These are phyloP conservation scores for Megalops cyprinoides DNA, from an alignment of 2,797 vertebrate species.

Conservation along the genomic window DNA sequence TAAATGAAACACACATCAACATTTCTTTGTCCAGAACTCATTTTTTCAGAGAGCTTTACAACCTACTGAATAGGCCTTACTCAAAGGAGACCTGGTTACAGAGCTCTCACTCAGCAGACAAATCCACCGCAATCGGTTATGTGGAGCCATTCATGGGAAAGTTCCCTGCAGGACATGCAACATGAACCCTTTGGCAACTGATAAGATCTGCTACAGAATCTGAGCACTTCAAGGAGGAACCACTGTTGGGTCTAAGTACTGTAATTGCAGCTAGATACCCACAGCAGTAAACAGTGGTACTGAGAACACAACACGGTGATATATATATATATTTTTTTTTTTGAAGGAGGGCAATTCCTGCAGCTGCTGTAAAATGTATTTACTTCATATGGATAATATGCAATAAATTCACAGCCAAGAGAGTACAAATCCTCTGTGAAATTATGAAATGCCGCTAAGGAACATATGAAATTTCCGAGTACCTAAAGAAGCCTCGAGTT, in stretches of 20 bases:
- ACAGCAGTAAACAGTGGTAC: conserved; percentile 10
- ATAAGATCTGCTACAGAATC: conserved; percentile 26
- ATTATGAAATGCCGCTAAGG: no score
- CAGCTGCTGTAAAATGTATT: neutral
- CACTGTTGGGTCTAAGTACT: neutral
- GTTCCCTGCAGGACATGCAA: conserved; percentile 1
- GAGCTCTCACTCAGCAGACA: neutral
- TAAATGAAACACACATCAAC: no score
- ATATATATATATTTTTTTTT: neutral
- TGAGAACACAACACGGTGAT: neutral
- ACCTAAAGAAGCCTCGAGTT: neutral
- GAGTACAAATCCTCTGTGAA: neutral
- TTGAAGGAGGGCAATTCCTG: neutral
- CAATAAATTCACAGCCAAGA: neutral
- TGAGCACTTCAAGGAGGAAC: conserved; percentile 25
- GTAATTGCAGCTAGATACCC: conserved; percentile 1
- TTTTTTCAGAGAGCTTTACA: neutral
- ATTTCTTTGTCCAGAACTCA: neutral
- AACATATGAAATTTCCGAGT: neutral
- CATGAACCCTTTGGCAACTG: conserved; percentile 6
- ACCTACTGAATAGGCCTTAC: neutral
- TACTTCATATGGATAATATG: neutral
- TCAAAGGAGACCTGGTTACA: neutral
- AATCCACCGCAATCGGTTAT: neutral
- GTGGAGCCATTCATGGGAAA: conserved; percentile 30